Evolutionary conservation across 2,888 invertebrate species (phyloP).

Genomic region (Cryptus viduatorius): DNA sequence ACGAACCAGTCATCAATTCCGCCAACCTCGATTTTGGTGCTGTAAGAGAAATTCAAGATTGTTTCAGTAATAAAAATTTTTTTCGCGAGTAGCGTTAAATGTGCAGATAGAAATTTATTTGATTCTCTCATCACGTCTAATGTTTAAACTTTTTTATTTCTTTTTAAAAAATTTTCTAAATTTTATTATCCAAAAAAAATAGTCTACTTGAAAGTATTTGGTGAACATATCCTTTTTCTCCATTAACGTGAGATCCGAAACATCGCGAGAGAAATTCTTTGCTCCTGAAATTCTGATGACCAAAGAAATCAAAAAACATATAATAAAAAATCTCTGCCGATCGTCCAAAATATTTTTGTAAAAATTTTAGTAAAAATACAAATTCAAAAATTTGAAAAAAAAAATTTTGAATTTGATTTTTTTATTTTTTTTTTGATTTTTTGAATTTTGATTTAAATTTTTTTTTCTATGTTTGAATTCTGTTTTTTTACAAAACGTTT

Average conservation of each 20-base stretch:
- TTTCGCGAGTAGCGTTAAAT: neutral
- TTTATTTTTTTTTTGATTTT: too few relatives aligned
- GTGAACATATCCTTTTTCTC: constrained; percentile 88
- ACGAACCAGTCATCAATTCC: constrained; percentile 88
- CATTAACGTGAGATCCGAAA: constrained; percentile 87
- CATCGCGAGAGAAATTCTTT: constrained; percentile 88
- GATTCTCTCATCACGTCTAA: too few relatives aligned
- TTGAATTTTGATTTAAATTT: too few relatives aligned
- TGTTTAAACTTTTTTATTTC: too few relatives aligned
- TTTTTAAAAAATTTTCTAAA: too few relatives aligned
- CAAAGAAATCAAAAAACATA: constrained; percentile 87
- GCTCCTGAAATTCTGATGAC: constrained; percentile 87
- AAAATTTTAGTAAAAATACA: too few relatives aligned
- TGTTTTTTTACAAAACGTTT: neutral
- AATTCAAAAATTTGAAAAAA: too few relatives aligned
- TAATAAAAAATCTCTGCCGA: too few relatives aligned
- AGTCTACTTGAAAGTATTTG: constrained; percentile 85
- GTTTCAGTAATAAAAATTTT: constrained; percentile 22
- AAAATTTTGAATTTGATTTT: too few relatives aligned
- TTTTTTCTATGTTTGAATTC: constrained; percentile 86
- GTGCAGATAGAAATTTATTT: neutral
- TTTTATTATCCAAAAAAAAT: neutral
- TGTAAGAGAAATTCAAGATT: constrained; percentile 85
- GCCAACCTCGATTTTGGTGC: constrained; percentile 86
- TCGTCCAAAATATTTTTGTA: too few relatives aligned